phyloP scores from a whole-genome alignment of 2,797 vertebrate species.

The Coracias cyanogaster region DNA sequence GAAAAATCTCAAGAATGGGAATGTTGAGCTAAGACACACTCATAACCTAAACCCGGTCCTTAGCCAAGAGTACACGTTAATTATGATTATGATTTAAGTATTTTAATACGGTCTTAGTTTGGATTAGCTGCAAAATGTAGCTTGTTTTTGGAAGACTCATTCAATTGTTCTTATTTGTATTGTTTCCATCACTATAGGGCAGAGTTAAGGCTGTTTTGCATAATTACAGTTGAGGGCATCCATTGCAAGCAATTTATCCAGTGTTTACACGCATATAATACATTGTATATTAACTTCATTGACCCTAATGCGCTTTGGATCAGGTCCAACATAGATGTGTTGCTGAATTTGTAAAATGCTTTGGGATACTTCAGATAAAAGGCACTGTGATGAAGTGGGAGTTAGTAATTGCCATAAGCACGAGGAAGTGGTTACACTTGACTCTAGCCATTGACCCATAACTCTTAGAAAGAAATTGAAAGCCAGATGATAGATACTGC shows the following conservation, averaged over 20 bases:
- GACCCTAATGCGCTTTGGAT: constrained; percentile 46
- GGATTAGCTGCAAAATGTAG: background rate
- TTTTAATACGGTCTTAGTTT: background rate
- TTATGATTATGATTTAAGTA: background rate
- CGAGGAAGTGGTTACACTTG: constrained; percentile 47
- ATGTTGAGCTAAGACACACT: background rate
- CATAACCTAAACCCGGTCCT: background rate
- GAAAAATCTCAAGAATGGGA: background rate
- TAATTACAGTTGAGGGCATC: background rate
- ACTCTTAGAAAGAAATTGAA: constrained; percentile 65
- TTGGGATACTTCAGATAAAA: constrained; percentile 71
- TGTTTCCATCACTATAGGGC: constrained; percentile 16
- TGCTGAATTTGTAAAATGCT: constrained; percentile 62
- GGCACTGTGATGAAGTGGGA: constrained; percentile 63
- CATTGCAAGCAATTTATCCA: constrained; percentile 58
- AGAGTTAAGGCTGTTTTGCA: constrained; percentile 52
- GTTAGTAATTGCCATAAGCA: constrained; percentile 48
- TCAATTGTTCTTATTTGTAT: background rate
- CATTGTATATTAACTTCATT: constrained; percentile 59
- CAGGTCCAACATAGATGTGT: constrained; percentile 25
- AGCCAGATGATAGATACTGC: background rate
- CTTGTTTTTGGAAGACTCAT: background rate
- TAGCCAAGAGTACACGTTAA: background rate
- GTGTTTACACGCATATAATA: constrained; percentile 62
- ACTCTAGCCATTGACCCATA: constrained; percentile 59